phyloP scores from a whole-genome alignment of 2,797 vertebrate species.

The Spinibarbus caldwelli region DNA sequence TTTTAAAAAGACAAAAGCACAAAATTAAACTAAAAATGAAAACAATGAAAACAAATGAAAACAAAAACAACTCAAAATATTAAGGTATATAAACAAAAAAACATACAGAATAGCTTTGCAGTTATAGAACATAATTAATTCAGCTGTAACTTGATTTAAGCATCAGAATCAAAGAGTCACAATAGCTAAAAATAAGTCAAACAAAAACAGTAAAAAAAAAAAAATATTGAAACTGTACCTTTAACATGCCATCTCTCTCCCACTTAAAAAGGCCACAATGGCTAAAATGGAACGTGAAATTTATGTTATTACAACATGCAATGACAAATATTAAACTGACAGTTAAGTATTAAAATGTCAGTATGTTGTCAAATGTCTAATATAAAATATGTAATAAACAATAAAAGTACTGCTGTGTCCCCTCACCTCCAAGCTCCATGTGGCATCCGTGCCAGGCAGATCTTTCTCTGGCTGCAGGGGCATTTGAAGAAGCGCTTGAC shows the following conservation, averaged over 20 bases:
- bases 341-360: neutral
- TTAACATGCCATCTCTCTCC: conserved; percentile 94
- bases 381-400: neutral
- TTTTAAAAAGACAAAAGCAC: no score
- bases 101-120: neutral
- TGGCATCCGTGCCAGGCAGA: conserved; percentile 89
- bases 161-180: neutral
- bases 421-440: conserved; percentile 90
- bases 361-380: neutral
- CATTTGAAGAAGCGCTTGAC: conserved; percentile 95
- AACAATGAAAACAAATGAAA: no score
- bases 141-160: neutral
- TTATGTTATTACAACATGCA: neutral
- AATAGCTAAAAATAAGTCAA: neutral
- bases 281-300: conserved; percentile 74
- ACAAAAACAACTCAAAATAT: no score
- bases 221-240: conserved; percentile 80
- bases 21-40: no score
- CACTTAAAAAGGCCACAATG: conserved; percentile 96
- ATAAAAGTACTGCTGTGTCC: neutral
- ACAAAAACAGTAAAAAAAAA: neutral
- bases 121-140: neutral
- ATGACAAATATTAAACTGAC: neutral
- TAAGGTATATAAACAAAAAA: no score
- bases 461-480: conserved; percentile 89